These are phyloP conservation scores for Gnathonemus longibarbis DNA, from an alignment of 2,113 vertebrate species.

Conservation along the genomic window DNA sequence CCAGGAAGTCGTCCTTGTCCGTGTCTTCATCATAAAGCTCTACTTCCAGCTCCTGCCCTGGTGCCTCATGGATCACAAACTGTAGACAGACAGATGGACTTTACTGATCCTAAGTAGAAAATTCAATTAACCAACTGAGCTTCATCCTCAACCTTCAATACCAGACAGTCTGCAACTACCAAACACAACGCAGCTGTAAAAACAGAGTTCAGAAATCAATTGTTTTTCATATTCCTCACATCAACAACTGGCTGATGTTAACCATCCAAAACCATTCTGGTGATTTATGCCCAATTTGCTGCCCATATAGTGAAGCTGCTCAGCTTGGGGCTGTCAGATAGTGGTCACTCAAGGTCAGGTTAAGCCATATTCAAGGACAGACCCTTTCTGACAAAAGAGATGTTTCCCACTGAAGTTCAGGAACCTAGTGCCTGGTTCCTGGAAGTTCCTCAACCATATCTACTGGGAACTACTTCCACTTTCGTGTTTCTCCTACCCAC, in stretches of 20 bases:
- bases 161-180: neutral
- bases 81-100: conserved; percentile 33
- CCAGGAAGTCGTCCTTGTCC: conserved; percentile 89
- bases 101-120: neutral
- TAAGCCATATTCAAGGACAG: neutral
- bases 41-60: conserved; percentile 88
- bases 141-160: neutral
- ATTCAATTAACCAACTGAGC: neutral
- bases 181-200: neutral
- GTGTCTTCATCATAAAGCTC: conserved; percentile 87
- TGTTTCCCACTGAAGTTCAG: neutral
- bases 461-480: neutral
- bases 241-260: too few relatives aligned
- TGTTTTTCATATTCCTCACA: too few relatives aligned
- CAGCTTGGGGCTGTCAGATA: neutral
- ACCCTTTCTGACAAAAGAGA: neutral
- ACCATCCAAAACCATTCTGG: neutral
- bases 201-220: neutral
- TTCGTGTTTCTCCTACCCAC: neutral
- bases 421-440: neutral
- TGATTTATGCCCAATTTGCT: neutral
- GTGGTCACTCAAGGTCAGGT: neutral
- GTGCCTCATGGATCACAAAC: conserved; percentile 90
- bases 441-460: neutral
- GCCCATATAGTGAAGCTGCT: neutral